Evolutionary conservation across 2,888 invertebrate genomes (phyloP), one percentile per base, ranked within the genome.

Genomic region (Ypsolopha sequella): DNA sequence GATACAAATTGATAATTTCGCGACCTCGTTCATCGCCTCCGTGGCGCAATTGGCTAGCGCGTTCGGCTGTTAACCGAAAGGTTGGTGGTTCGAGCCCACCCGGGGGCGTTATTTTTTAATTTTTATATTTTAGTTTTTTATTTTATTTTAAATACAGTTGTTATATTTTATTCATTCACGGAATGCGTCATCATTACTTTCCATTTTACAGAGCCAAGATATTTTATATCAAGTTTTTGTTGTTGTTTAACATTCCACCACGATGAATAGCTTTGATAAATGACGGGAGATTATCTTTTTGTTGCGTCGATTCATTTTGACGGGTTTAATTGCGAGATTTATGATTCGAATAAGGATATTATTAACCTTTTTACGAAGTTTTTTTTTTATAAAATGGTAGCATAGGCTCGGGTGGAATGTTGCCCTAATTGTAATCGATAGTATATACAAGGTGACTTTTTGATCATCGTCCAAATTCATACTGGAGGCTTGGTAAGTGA

Each of bases 61-160:
- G 95, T 95, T 95, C 95, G 95, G 95, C 95, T 95, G 95, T 95
- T 95, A 95, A 95, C 95, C 95, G 95, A 95, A 95, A 95, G 95
- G 95, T 95, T 95, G 95, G 95, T 95, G 95, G 95, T 95, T 95
- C 95, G 92, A 95, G 94, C 92, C 95, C 95, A 95, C 95, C 95
- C 94, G 94, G 94, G 94, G 94, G 94, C 94, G 94, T 0, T 1
- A 6, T 39, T 7, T 14, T 41, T 34, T 14, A 8, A 38, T 6
- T 48, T 7, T 48, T 13, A 13, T 11, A 7, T 13, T 36, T 2
- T 7, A 43, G 10, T 41, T 41, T 41, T 43, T 38, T 38, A 46
- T 46, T 14, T 46, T 46, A 8, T 46, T 34, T 14, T 14, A 33
- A 9, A 44, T n/a, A n/a, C 44, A 24, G 13, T 3, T 44, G 43